A percentile compares a stretch with the other conserved stretches of the same genome.
Evolutionary conservation across 2,797 vertebrate genomes (phyloP).

Genomic region (Lepus oiostolus): DNA sequence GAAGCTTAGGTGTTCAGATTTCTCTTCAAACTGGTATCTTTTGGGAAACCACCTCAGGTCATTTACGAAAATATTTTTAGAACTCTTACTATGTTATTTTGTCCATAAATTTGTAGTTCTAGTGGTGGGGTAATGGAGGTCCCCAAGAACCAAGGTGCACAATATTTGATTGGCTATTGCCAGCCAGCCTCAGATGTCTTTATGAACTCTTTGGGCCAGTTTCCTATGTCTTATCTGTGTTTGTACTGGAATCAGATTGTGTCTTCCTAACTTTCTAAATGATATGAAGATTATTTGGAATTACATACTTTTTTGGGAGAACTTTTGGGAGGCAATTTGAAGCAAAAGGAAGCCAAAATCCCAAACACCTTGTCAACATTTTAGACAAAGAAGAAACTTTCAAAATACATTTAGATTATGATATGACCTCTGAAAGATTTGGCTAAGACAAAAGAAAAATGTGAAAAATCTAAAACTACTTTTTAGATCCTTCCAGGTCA

Average conservation of each 20-base stretch:
- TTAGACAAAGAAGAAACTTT: conserved; percentile 36
- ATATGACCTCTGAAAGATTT: conserved; percentile 46
- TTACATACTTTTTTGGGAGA: neutral
- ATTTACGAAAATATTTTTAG: neutral
- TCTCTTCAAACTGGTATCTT: neutral
- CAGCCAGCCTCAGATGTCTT: neutral
- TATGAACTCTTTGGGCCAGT: neutral
- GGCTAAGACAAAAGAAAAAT: conserved; percentile 10
- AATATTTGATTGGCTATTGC: neutral
- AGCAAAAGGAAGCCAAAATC: conserved; percentile 20
- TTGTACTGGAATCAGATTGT: conserved; percentile 26
- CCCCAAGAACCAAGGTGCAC: neutral
- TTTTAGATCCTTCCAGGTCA: conserved; percentile 6
- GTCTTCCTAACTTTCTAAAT: conserved; percentile 29
- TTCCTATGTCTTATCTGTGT: neutral
- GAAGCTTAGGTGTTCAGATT: neutral
- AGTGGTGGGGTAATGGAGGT: accelerated
- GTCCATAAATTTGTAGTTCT: neutral
- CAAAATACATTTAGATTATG: conserved; percentile 39
- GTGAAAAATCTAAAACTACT: neutral
- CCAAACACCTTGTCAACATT: neutral
- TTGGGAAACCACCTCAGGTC: neutral
- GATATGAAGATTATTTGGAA: conserved; percentile 36
- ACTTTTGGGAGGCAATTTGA: neutral
- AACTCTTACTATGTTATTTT: conserved; percentile 24